Conservation (phyloP, 2,113 vertebrate genomes). For the Aplodontia rufa region DNA sequence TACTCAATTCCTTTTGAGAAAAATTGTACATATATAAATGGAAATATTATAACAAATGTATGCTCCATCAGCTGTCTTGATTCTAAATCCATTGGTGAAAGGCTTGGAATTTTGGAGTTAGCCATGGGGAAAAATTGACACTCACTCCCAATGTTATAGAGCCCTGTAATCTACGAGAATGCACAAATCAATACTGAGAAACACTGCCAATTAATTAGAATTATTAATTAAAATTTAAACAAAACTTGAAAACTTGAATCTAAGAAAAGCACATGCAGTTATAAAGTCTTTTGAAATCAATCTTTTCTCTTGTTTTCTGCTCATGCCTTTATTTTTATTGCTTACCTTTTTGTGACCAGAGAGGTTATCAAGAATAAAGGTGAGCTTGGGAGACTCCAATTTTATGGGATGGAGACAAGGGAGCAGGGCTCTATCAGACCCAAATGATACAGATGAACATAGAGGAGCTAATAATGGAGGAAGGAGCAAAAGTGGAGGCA, state of each 20-base stretch:
- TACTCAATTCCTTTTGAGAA: neutral
- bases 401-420: neutral
- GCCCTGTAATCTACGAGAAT: neutral
- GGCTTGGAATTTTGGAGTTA: constrained; percentile 53
- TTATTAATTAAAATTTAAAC: constrained; percentile 21
- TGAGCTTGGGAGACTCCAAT: neutral
- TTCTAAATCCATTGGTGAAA: constrained; percentile 34
- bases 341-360: neutral
- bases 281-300: neutral
- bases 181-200: neutral
- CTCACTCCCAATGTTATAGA: neutral
- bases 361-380: neutral
- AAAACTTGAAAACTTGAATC: neutral
- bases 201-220: neutral
- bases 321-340: neutral
- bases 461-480: neutral
- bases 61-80: neutral
- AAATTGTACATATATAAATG: neutral
- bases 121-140: neutral
- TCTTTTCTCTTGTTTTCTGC: neutral
- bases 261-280: neutral
- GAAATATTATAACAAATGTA: constrained; percentile 12
- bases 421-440: neutral
- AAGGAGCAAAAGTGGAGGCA: neutral
- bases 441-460: neutral